Percentiles rank a stretch among this genome's conserved stretches.
These are phyloP conservation scores for Zygaena filipendulae DNA, from an alignment of 2,888 invertebrate genomes.

Conservation along the genomic window DNA sequence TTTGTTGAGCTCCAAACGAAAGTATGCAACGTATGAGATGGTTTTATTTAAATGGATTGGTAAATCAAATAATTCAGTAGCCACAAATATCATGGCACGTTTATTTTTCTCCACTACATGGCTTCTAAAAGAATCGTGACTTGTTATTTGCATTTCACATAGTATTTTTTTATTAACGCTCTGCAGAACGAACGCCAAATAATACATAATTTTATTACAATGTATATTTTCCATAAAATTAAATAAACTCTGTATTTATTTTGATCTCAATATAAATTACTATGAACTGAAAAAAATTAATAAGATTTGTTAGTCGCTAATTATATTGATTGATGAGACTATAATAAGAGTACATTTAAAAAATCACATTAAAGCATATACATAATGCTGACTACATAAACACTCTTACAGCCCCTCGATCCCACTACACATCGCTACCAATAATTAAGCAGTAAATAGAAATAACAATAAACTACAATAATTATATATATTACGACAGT, in stretches of 20 bases:
- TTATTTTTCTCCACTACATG: slow-evolving; percentile 71
- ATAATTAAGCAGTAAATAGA: slow-evolving; percentile 22
- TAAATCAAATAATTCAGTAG: slow-evolving; percentile 26
- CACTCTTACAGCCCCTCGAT: slow-evolving; percentile 54
- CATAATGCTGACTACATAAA: slow-evolving; percentile 69
- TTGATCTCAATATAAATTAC: slow-evolving; percentile 65
- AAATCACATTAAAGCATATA: slow-evolving; percentile 71
- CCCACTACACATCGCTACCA: not conserved
- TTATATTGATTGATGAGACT: slow-evolving; percentile 65
- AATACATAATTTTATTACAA: slow-evolving; percentile 62
- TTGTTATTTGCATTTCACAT: slow-evolving; percentile 66
- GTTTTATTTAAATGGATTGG: slow-evolving; percentile 9
- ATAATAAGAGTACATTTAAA: slow-evolving; percentile 68
- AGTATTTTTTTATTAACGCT: slow-evolving; percentile 57
- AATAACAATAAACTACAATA: slow-evolving; percentile 46
- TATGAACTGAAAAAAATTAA: slow-evolving; percentile 60
- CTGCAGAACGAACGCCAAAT: slow-evolving; percentile 54
- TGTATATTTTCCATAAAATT: slow-evolving; percentile 65
- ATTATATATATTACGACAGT: slow-evolving; percentile 1
- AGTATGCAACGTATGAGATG: too few species aligned
- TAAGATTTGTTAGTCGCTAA: slow-evolving; percentile 65
- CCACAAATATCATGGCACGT: slow-evolving; percentile 71
- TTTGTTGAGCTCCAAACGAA: too few species aligned
- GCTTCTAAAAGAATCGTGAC: slow-evolving; percentile 70
- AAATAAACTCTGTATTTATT: slow-evolving; percentile 68